phyloP scores from a whole-genome alignment of 2,888 invertebrate species.

The Pelosia muscerda region DNA sequence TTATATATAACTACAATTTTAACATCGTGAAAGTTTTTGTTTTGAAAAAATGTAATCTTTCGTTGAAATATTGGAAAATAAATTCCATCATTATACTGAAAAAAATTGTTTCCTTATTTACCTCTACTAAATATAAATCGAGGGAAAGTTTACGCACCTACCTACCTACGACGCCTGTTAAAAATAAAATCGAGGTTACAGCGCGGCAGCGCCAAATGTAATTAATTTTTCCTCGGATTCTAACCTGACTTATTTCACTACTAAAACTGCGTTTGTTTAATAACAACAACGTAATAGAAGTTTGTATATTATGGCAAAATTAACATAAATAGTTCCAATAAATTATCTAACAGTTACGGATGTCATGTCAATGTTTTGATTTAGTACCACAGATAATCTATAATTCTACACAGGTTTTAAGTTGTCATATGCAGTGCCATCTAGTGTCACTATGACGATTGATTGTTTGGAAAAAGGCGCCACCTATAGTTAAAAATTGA shows the following conservation, averaged over 20 bases:
- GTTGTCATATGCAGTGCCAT: too few species aligned
- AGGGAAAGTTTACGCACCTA: neutral
- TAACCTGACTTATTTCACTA: neutral
- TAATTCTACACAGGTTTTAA: too few species aligned
- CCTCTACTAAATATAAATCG: conserved; percentile 17
- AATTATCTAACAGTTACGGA: neutral
- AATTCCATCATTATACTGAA: conserved; percentile 78
- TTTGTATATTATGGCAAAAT: conserved; percentile 15
- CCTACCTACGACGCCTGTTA: neutral
- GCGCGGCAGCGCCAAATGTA: neutral
- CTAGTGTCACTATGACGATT: neutral
- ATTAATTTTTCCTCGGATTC: conserved; percentile 1
- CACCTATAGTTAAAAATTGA: neutral
- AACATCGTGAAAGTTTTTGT: conserved; percentile 72
- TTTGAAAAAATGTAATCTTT: conserved; percentile 76
- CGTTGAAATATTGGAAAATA: conserved; percentile 80
- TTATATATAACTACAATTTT: conserved; percentile 73
- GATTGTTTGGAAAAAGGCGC: neutral
- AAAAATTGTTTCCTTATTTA: conserved; percentile 63
- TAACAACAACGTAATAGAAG: neutral
- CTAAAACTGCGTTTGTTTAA: neutral
- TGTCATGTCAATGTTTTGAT: conserved; percentile 5
- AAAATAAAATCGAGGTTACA: conserved; percentile 6
- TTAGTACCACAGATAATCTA: too few species aligned
- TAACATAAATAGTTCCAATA: neutral